Percentiles rank a stretch among this genome's conserved stretches.
phyloP scores from a whole-genome alignment of 2,797 vertebrate species.

The Anolis apletophallus region DNA sequence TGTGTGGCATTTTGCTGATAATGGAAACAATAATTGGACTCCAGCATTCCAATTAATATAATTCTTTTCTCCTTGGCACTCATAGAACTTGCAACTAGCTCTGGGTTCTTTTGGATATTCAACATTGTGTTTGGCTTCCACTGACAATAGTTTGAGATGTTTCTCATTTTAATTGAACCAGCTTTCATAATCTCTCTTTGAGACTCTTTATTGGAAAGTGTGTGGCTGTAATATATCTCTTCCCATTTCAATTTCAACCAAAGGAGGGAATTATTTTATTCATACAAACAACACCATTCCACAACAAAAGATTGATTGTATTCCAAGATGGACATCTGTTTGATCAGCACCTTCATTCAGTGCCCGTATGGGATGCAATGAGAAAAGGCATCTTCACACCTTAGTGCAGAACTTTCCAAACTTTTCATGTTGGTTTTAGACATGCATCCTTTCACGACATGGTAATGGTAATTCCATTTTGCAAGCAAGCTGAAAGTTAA shows the following conservation, averaged over 20 bases:
- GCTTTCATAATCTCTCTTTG: slow-evolving; percentile 15
- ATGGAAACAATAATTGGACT: slow-evolving; percentile 56
- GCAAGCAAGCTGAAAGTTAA: no score
- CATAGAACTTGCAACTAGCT: slow-evolving; percentile 39
- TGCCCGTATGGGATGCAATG: neutral
- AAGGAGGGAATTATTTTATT: neutral
- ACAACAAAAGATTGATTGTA: neutral
- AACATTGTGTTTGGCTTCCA: slow-evolving; percentile 33
- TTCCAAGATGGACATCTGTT: neutral
- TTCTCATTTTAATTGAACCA: slow-evolving; percentile 1
- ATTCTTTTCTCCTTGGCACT: slow-evolving; percentile 10
- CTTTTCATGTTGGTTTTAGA: no score
- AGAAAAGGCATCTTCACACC: neutral
- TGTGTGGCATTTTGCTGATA: slow-evolving; percentile 48
- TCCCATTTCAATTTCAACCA: neutral
- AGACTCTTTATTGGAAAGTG: slow-evolving; percentile 11
- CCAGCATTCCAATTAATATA: slow-evolving; percentile 40
- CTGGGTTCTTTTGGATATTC: slow-evolving; percentile 25
- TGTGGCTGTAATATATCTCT: neutral
- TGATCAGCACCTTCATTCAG: neutral
- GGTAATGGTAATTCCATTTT: no score
- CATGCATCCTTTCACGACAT: no score
- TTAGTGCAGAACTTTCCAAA: no score
- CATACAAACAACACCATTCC: neutral
- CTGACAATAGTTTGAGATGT: slow-evolving; percentile 36